phyloP scores from a whole-genome alignment of 2,113 vertebrate genomes.

The Dendropsophus ebraccatus region DNA sequence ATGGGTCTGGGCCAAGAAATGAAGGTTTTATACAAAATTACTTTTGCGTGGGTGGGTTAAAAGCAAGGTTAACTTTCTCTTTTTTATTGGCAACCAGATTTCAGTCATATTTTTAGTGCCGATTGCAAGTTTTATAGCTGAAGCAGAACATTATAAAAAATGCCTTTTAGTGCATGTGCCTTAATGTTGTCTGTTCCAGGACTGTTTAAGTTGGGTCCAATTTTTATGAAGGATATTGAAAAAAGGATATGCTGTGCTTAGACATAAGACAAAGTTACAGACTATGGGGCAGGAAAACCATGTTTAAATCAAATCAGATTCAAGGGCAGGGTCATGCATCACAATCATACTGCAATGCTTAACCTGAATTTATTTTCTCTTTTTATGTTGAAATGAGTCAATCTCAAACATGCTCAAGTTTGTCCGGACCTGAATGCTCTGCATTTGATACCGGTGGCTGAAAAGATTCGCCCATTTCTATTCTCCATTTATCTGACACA shows the following conservation, averaged over 20 bases:
- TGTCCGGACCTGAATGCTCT: too few relatives aligned
- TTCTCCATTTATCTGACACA: too few relatives aligned
- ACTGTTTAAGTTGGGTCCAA: constrained; percentile 56
- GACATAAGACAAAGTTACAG: background rate
- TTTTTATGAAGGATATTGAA: constrained; percentile 52
- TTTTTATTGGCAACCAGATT: constrained; percentile 79
- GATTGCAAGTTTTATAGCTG: constrained; percentile 80
- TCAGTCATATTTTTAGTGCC: constrained; percentile 80
- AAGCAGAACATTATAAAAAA: constrained; percentile 75
- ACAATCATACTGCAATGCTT: too few relatives aligned
- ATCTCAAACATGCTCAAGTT: too few relatives aligned
- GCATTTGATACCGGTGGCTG: too few relatives aligned
- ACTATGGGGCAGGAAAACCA: background rate
- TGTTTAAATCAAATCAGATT: too few relatives aligned
- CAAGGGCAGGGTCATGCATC: too few relatives aligned
- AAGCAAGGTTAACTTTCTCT: constrained; percentile 74
- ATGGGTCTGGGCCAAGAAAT: constrained; percentile 72
- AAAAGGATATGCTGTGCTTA: background rate
- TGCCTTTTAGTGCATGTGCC: constrained; percentile 64
- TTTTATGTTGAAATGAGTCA: too few relatives aligned
- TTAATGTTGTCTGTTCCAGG: constrained; percentile 27
- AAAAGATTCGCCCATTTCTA: too few relatives aligned
- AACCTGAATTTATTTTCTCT: too few relatives aligned
- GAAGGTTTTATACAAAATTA: constrained; percentile 82
- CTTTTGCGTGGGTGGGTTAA: constrained; percentile 82